A percentile compares a stretch with the other conserved stretches of the same genome.
Conservation (phyloP, 1,140 invertebrate genomes). For the Trichonephila inaurata region DNA sequence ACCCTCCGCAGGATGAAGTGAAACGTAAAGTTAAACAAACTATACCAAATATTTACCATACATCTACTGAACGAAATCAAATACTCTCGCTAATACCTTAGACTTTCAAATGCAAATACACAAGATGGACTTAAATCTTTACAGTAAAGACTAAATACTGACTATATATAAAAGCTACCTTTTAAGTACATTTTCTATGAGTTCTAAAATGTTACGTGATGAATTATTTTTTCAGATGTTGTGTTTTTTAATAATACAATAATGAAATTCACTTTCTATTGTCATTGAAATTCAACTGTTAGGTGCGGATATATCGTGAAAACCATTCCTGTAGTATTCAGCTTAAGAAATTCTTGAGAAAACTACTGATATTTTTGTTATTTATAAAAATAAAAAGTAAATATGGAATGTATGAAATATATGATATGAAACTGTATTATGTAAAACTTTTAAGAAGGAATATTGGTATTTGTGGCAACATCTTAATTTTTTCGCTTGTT, state of each 20-base stretch:
- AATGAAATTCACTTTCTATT: too few species aligned
- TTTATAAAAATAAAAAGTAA: too few species aligned
- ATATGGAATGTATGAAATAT: too few species aligned
- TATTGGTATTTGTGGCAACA: too few species aligned
- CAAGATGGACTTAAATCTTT: not conserved
- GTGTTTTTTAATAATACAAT: not conserved
- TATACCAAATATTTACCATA: conserved; percentile 18
- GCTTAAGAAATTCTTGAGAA: too few species aligned
- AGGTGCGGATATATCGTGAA: too few species aligned
- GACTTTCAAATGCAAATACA: conserved; percentile 11
- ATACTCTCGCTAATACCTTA: not conserved
- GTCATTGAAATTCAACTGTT: too few species aligned
- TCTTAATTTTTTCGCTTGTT: too few species aligned
- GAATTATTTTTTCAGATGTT: not conserved
- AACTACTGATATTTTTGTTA: too few species aligned
- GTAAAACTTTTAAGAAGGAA: too few species aligned
- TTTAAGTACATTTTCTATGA: not conserved
- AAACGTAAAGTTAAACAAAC: conserved; percentile 23
- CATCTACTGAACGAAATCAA: conserved; percentile 13
- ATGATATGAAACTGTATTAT: too few species aligned
- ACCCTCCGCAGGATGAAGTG: not conserved
- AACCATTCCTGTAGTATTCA: too few species aligned
- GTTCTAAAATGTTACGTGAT: not conserved
- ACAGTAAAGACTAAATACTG: not conserved
- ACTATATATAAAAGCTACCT: not conserved